Base-by-base conservation (phyloP, 2,113 vertebrate species). In the Epinephelus fuscoguttatus region DNA sequence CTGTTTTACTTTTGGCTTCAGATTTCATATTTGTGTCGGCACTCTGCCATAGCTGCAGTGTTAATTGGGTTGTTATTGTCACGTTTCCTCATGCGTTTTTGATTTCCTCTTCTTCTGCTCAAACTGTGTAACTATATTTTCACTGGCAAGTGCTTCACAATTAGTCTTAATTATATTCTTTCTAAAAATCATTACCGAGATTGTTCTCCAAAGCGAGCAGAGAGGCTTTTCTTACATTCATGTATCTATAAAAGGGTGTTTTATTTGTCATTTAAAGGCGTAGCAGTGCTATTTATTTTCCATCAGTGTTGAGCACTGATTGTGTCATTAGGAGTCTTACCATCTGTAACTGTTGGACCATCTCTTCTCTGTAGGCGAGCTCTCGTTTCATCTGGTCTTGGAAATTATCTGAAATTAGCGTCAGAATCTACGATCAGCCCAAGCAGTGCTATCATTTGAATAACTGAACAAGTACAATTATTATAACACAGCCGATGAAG, bases 331-430 rank as follows among this genome's bases (percentile, higher is more conserved):
- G 84, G 42, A 70, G 21, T 82, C 93, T 94, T 92, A 99, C 98
- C 80, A 99, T 99, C 94, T 99, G 98, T 94, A 99, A 93, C 91
- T 99, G 98, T 71, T 99, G 98, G 17, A 99, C 98, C 97, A 99
- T 99, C 93, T 99, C 98, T 94, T 99, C 98, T 94, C 98, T 95
- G 95, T 99, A 99, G 2, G 98, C 97, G 76, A 99, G 94, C 72
- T 99, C 98, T 90, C 98, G 93, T 94, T 99, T 99, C 98, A 99
- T 99, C 88, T 99, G 98, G 91, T 99, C 98, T 91, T 99, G 98
- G 84, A 99, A 99, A 95, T 98, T 98, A 94, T 99, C 98, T 99
- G 93, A 74, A 92, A 81, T 85, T 33, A 72, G 25, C 0, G 17
- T 3, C 62, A 81, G 71, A 49, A 52, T 30, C 49, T 25, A 42